These are phyloP conservation scores for Neosalanx taihuensis DNA, from an alignment of 2,797 vertebrate species.

Conservation along the genomic window DNA sequence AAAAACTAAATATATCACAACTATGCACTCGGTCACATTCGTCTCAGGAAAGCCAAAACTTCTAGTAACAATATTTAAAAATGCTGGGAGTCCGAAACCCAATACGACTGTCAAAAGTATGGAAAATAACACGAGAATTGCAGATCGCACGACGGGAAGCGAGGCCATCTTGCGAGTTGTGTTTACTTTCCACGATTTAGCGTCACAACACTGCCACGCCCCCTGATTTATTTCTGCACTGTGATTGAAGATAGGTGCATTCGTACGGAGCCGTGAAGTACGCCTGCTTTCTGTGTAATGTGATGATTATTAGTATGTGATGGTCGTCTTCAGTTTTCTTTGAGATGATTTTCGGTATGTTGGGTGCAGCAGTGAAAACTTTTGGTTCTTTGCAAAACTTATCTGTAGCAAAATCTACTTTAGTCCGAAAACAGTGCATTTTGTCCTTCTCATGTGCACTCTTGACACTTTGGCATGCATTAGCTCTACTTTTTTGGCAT, in stretches of 20 bases:
- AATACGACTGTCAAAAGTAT: slow-evolving; percentile 65
- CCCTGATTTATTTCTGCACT: not conserved
- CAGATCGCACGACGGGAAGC: slow-evolving; percentile 40
- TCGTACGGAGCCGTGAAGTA: not conserved
- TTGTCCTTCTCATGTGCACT: too few species aligned
- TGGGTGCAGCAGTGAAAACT: too few species aligned
- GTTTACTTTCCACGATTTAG: slow-evolving; percentile 38
- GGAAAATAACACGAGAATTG: slow-evolving; percentile 64
- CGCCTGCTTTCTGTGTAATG: too few species aligned
- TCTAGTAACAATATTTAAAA: slow-evolving; percentile 58
- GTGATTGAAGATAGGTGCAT: not conserved
- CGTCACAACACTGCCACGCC: not conserved
- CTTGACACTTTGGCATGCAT: too few species aligned
- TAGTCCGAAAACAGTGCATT: too few species aligned
- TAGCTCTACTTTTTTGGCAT: too few species aligned
- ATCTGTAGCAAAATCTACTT: too few species aligned
- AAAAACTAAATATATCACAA: slow-evolving; percentile 67
- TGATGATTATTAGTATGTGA: too few species aligned
- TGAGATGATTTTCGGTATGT: too few species aligned
- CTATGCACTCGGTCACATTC: slow-evolving; percentile 74
- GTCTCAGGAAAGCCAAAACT: slow-evolving; percentile 68
- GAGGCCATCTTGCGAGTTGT: slow-evolving; percentile 67
- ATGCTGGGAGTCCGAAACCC: slow-evolving; percentile 71
- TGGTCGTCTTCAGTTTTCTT: too few species aligned
- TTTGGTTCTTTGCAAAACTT: too few species aligned